Conservation (phyloP, 2,888 invertebrate species). For the Heliconius charithonia region DNA sequence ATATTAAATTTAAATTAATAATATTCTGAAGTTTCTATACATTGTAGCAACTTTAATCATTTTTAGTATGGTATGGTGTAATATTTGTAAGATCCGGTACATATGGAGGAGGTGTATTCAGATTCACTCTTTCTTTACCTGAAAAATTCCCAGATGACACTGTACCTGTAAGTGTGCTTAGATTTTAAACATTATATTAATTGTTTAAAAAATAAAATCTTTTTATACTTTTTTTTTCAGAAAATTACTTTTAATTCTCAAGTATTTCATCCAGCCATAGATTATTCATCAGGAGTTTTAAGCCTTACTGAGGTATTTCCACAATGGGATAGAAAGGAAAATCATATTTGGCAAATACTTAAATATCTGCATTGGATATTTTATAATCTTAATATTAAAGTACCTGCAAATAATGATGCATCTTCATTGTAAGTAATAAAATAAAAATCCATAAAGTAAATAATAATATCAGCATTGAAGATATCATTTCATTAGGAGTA, state of each 20-base stretch:
- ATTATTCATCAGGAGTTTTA: constrained; percentile 90
- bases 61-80: constrained; percentile 95
- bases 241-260: constrained; percentile 91
- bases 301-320: constrained; percentile 91
- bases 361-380: constrained; percentile 93
- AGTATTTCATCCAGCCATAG: constrained; percentile 93
- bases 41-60: constrained; percentile 24
- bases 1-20: background rate
- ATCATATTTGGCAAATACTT: constrained; percentile 95
- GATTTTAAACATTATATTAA: background rate
- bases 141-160: constrained; percentile 94
- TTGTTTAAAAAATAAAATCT: background rate
- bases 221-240: constrained; percentile 74
- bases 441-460: background rate
- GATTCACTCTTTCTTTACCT: constrained; percentile 93
- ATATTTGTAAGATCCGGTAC: constrained; percentile 94
- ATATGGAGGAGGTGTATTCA: constrained; percentile 95
- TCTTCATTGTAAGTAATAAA: constrained; percentile 84
- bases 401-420: constrained; percentile 89
- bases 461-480: too few relatives aligned
- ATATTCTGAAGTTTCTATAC: background rate
- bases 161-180: constrained; percentile 87
- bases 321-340: constrained; percentile 91
- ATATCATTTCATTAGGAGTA: too few relatives aligned
- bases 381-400: constrained; percentile 90